These are phyloP conservation scores for Calliopsis andreniformis DNA, from an alignment of 1,140 invertebrate species.

Conservation along the genomic window DNA sequence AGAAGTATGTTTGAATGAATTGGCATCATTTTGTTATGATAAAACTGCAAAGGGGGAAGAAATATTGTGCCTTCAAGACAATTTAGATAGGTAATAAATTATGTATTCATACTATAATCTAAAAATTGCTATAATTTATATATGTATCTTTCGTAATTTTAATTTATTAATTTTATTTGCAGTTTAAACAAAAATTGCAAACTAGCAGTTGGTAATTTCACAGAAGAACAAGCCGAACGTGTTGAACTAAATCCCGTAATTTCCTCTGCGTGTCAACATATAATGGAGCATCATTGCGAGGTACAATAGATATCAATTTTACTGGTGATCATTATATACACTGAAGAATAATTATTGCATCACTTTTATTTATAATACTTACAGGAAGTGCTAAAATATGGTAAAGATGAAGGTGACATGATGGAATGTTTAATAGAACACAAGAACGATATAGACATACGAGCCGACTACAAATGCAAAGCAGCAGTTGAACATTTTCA, in stretches of 20 bases:
- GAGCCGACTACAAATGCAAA: constrained; percentile 91
- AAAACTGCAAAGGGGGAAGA: constrained; percentile 93
- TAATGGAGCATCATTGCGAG: constrained; percentile 92
- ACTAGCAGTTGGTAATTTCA: constrained; percentile 91
- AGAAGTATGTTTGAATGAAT: constrained; percentile 92
- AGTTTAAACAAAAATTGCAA: constrained; percentile 86
- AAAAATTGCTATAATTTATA: background rate
- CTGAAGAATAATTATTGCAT: no score
- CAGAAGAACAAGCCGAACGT: constrained; percentile 93
- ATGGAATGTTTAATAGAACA: constrained; percentile 97
- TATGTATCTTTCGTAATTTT: constrained; percentile 19
- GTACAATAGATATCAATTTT: constrained; percentile 71
- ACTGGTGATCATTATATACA: no score
- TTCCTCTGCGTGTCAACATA: constrained; percentile 89
- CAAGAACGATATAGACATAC: constrained; percentile 92
- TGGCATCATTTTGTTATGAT: constrained; percentile 91
- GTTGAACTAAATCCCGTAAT: constrained; percentile 94
- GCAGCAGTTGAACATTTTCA: constrained; percentile 97
- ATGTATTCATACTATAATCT: background rate
- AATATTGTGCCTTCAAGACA: constrained; percentile 95
- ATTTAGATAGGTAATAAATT: constrained; percentile 86
- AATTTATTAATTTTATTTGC: constrained; percentile 51
- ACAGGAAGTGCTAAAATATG: constrained; percentile 84
- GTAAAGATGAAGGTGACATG: constrained; percentile 91
- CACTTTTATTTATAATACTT: background rate